Evolutionary conservation across 2,113 vertebrate genomes (phyloP), one percentile per base, ranked within the genome.

Genomic region (Indri indri): DNA sequence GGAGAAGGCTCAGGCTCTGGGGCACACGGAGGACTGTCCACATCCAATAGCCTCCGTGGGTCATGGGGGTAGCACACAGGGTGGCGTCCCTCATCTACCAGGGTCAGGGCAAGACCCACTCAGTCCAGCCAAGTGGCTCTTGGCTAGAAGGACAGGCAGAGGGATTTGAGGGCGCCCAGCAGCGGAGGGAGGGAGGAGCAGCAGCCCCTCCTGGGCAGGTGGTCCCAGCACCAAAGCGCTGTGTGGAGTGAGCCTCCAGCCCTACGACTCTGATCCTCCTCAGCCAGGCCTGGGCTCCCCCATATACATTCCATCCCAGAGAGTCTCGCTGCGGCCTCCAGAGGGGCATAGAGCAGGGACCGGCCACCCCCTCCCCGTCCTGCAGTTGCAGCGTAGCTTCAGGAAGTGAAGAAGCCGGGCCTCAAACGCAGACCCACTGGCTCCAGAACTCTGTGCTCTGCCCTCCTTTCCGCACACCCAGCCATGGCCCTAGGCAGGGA

Each of bases 11-110:
- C 86, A 70, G 96, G 42, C 0, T 52, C 45, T 14, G 52, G 66
- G 0, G 0, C 93, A 57, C 50, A 0, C 74, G 98, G 97, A 18
- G 63, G 4, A 27, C 91, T 0, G 14, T 97, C 90, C 98, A 97
- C 32, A 90, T 73, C 2, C 96, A 97, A 98, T 98, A 97, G 98
- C 8, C 3, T 23, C 27, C 20, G 66, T 23, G 8, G 8, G 7
- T 52, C 6, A 57, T 20, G 0, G 3, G 22, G 77, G 10, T 32
- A n/a, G 91, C n/a, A 54, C 2, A 5, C 23, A 30, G 52, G 16
- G 9, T 0, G 1, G 18, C 27, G n/a, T 4, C 4, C 65, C 65
- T 9, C 40, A 18, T 34, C 16, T 2, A 4, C 5, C 4, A 61
- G 17, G 27, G 45, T 34, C 12, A 73, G 11, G n/a, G 59, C 45